Conservation (phyloP, 2,113 vertebrate genomes). For the Struthidea cinerea region DNA sequence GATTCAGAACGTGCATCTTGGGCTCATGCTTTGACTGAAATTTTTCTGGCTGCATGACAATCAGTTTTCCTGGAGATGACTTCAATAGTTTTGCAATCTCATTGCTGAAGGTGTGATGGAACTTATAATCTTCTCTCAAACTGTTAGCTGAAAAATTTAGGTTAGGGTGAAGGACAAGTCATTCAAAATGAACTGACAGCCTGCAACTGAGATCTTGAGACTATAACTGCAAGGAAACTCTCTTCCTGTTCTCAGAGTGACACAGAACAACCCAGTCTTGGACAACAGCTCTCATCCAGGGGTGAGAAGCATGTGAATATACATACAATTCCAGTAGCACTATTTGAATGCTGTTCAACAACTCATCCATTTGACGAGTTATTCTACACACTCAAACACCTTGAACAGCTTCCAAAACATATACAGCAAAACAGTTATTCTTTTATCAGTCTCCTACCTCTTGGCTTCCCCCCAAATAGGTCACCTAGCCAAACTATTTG, state of each 20-base stretch:
- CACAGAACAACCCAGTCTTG: not conserved
- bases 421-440: not conserved
- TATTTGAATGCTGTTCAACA: not conserved
- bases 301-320: not conserved
- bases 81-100: constrained; percentile 86
- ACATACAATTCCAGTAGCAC: not conserved
- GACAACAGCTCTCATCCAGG: not conserved
- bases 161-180: not conserved
- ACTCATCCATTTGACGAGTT: not conserved
- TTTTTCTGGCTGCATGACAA: constrained; percentile 88
- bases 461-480: not conserved
- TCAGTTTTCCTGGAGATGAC: constrained; percentile 77
- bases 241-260: not conserved
- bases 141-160: constrained; percentile 76
- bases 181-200: not conserved
- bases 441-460: not conserved
- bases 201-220: not conserved
- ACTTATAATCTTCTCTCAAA: constrained; percentile 91
- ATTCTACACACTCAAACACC: not conserved
- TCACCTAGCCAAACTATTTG: not conserved
- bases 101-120: constrained; percentile 86
- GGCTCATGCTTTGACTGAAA: constrained; percentile 89
- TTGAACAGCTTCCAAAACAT: not conserved
- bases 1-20: constrained; percentile 69
- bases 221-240: not conserved